Base-by-base conservation (phyloP, 2,797 vertebrate species). In the Apogon talboti region DNA sequence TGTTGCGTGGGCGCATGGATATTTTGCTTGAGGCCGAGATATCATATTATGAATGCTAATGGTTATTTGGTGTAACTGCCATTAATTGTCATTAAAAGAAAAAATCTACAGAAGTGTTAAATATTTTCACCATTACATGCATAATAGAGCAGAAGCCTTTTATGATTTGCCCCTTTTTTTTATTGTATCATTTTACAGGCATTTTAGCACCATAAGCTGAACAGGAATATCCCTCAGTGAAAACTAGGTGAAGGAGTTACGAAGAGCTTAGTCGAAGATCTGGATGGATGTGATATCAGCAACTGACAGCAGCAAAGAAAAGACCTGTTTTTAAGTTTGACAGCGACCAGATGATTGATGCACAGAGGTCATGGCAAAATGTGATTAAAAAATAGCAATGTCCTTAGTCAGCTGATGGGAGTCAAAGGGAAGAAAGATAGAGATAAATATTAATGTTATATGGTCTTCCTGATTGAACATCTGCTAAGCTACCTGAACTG, bases 41-140 rank as follows among this genome's bases (percentile, higher is more conserved):
- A 82, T 86, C 79, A 73, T 58, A 69, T 82, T 75, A 73, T 71
- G 71, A 67, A 58, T 74, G 48, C 66, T 80, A 85, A 89, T 80
- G 68, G 80, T 81, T 68, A 79, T 38, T 33, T 41, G 45, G 58
- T 68, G 61, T 73, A 49, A 56, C 35, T 82, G 51, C 63, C 62
- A 75, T 85, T 85, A 75, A 80, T 59, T 68, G 60, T 48, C 55
- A 35, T 58, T 30, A 19, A 58, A 58, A 45, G 55, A 10, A 35
- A 35, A 35, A 1, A 9, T 7, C 6, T 35, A 35, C 33, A 35
- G 7, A 46, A 35, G 12, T 30, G 35, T 11, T n/a, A n/a, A n/a
- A n/a, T n/a, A n/a, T 57, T 43, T 45, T 45, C 18, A 24, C 43
- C 14, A 57, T 6, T 28, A 6, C 24, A 28, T 28, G 24, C 24